Conservation (phyloP, 2,113 vertebrate genomes). For the Meles meles region DNA sequence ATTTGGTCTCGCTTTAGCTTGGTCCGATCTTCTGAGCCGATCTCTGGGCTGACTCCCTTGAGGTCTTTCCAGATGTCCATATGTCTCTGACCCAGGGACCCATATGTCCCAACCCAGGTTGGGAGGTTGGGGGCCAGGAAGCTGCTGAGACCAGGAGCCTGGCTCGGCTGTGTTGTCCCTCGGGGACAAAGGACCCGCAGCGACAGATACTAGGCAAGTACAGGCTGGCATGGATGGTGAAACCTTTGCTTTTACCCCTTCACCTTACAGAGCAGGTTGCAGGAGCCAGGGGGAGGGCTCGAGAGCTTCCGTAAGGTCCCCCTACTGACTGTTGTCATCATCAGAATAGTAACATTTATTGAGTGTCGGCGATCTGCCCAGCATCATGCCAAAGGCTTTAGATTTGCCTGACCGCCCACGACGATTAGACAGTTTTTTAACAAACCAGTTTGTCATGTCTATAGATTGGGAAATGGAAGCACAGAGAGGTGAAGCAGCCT, state of each 20-base stretch:
- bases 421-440: not conserved
- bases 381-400: not conserved
- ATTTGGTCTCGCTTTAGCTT: constrained; percentile 15
- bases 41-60: not conserved
- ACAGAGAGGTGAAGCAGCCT: too few relatives aligned
- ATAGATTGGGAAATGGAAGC: not conserved
- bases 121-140: not conserved
- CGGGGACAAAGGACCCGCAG: not conserved
- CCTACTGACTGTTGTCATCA: not conserved
- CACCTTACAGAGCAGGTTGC: not conserved
- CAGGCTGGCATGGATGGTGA: rapidly evolving
- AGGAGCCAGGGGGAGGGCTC: not conserved
- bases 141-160: not conserved
- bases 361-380: not conserved
- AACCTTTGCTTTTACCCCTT: not conserved
- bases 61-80: not conserved
- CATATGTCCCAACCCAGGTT: too few relatives aligned
- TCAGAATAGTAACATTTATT: too few relatives aligned
- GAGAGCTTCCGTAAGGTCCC: rapidly evolving
- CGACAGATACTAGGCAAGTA: not conserved
- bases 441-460: not conserved
- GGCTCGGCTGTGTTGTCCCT: not conserved
- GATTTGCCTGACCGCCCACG: not conserved
- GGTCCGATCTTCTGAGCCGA: not conserved
- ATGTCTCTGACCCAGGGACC: not conserved